phyloP scores from a whole-genome alignment of 2,888 invertebrate species.

The Stenoptilia bipunctidactyla region DNA sequence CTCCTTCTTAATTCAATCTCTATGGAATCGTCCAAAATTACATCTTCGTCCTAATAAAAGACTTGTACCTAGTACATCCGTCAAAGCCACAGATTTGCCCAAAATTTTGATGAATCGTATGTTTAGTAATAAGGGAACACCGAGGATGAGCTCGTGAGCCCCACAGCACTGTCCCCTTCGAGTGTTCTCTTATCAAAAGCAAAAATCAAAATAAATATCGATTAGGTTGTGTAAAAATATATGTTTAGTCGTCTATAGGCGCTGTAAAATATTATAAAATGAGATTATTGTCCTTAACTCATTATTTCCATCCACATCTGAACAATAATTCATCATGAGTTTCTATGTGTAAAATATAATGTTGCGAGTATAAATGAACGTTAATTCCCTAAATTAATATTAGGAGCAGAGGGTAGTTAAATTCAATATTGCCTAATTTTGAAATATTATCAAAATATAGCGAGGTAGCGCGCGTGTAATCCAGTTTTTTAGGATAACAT shows the following conservation, averaged over 20 bases:
- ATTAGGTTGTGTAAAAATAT: constrained; percentile 47
- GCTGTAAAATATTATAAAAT: constrained; percentile 34
- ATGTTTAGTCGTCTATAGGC: constrained; percentile 36
- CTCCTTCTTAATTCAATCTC: constrained; percentile 13
- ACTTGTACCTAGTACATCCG: constrained; percentile 63
- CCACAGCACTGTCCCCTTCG: background rate
- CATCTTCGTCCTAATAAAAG: constrained; percentile 67
- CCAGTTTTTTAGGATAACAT: constrained; percentile 4
- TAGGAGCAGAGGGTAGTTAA: constrained; percentile 23
- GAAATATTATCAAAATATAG: constrained; percentile 39
- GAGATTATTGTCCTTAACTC: constrained; percentile 47
- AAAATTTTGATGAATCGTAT: constrained; percentile 18
- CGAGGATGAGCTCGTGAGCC: background rate
- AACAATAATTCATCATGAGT: constrained; percentile 49
- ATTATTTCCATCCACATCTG: constrained; percentile 63
- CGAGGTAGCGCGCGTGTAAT: constrained; percentile 39
- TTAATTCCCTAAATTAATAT: constrained; percentile 11
- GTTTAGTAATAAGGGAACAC: no score
- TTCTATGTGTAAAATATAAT: constrained; percentile 32
- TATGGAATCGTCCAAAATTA: constrained; percentile 61
- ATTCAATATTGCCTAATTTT: constrained; percentile 27
- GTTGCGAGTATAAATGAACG: constrained; percentile 13
- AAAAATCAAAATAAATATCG: constrained; percentile 23
- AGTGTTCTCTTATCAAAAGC: background rate
- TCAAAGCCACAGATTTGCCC: constrained; percentile 36